Conservation (phyloP, 1,140 invertebrate genomes). For the Mya arenaria region DNA sequence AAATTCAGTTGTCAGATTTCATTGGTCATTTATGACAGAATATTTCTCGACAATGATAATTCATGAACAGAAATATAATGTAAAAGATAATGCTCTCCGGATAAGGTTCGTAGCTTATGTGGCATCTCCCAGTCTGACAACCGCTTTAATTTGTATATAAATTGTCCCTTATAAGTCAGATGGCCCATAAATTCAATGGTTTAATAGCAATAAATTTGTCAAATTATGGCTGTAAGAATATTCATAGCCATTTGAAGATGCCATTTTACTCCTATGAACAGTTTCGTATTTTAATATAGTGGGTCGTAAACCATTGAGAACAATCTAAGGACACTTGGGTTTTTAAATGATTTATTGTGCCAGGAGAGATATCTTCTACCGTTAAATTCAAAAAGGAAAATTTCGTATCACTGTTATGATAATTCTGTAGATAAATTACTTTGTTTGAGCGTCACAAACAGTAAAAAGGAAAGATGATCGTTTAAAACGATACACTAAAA, state of each 20-base stretch:
- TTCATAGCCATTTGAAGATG: slow-evolving; percentile 38
- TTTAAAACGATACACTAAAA: too few species aligned
- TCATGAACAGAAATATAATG: slow-evolving; percentile 1
- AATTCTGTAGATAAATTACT: too few species aligned
- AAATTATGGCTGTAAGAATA: slow-evolving; percentile 37
- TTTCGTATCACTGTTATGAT: too few species aligned
- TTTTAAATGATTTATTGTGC: too few species aligned
- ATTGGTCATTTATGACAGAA: slow-evolving; percentile 37
- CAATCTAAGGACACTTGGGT: too few species aligned
- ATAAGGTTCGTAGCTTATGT: slow-evolving; percentile 1
- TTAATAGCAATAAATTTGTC: slow-evolving; percentile 43
- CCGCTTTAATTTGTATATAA: slow-evolving; percentile 35
- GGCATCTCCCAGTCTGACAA: slow-evolving; percentile 9
- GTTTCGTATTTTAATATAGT: slow-evolving; percentile 39
- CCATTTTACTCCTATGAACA: slow-evolving; percentile 24
- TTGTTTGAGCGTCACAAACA: too few species aligned
- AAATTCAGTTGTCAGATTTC: not conserved
- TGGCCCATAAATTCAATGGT: slow-evolving; percentile 34
- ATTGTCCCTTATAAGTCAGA: slow-evolving; percentile 34
- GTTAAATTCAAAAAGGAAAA: too few species aligned
- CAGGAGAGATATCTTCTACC: too few species aligned
- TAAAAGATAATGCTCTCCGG: not conserved
- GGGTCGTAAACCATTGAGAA: slow-evolving; percentile 23
- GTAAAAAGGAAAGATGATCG: too few species aligned
- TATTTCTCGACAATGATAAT: not conserved